Evolutionary conservation across 2,888 invertebrate genomes (phyloP).

Genomic region (Coelopa pilipes): DNA sequence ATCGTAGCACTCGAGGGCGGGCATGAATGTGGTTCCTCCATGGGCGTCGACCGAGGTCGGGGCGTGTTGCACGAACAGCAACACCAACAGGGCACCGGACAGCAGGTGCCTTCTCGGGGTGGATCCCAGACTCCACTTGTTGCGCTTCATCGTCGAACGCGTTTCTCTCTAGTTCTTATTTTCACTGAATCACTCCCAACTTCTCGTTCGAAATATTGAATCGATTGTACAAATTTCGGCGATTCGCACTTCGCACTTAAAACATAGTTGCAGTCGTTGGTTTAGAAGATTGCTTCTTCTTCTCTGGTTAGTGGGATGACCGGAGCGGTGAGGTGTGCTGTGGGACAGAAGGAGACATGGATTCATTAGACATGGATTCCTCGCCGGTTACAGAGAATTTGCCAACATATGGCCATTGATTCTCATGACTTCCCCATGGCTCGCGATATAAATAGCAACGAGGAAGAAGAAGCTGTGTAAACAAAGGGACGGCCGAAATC

Average conservation of each 20-base stretch:
- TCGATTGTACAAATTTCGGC: conserved; percentile 11
- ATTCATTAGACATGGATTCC: background rate
- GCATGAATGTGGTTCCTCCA: conserved; percentile 60
- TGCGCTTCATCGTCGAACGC: conserved; percentile 48
- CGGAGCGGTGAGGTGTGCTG: background rate
- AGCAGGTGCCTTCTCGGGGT: conserved; percentile 20
- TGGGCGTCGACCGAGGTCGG: conserved; percentile 42
- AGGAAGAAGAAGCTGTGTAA: conserved; percentile 31
- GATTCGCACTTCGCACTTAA: conserved; percentile 30
- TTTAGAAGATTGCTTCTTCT: conserved; percentile 37
- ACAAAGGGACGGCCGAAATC: conserved; percentile 29
- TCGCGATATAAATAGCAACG: conserved; percentile 10
- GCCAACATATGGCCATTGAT: conserved; percentile 17
- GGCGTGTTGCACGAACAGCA: conserved; percentile 47
- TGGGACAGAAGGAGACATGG: background rate
- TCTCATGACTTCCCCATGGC: background rate
- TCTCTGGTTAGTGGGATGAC: conserved; percentile 1
- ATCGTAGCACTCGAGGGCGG: conserved; percentile 69
- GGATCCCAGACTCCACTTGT: conserved; percentile 56
- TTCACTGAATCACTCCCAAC: conserved; percentile 18
- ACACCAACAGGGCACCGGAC: conserved; percentile 49
- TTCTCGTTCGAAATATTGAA: conserved; percentile 10
- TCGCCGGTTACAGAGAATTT: background rate
- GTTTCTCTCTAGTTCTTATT: conserved; percentile 23
- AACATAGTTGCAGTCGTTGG: conserved; percentile 45